Evolutionary conservation across 2,888 invertebrate species (phyloP), one percentile per base, ranked within the genome.

Genomic region (Melangyna quadrimaculata): DNA sequence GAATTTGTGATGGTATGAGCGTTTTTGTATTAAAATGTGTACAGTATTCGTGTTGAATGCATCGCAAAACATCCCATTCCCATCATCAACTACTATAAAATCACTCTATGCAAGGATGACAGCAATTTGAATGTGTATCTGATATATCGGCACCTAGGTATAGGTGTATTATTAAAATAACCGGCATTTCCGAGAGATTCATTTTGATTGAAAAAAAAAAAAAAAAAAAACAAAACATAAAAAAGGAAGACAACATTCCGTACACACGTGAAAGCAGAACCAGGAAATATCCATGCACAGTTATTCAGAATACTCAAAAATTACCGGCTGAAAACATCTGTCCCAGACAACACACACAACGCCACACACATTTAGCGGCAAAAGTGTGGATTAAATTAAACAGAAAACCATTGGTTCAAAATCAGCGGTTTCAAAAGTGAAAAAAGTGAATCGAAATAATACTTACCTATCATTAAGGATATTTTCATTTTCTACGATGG

Each of bases 101-200:
- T n/a, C n/a, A n/a, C n/a, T n/a, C 65, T 65, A 40, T 63, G 55
- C 45, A 57, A 43, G 48, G 69, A 75, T 65, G 71, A 65, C 71
- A 75, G 32, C 45, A 45, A 57, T 57, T 77, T 69, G 57, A 67
- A 71, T 48, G 53, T 75, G 57, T 63, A 27, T 27, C n/a, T 17
- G 61, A 72, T 29, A 19, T 53, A 2, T 29, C 8, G 32, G 14
- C 4, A 37, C 27, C 24, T 6, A n/a, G n/a, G n/a, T n/a, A n/a
- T n/a, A n/a, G n/a, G n/a, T n/a, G n/a, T n/a, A n/a, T 12, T 2
- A 61, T 37, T n/a, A 12, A 35, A 40, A 43, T 48, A 61, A 48
- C 79, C 84, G 80, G 80, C 67, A 69, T 61, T 72, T 77, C 69
- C n/a, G 37, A 65, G 37, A 65, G 40, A 71, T 71, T 35, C 22